Evolutionary conservation across 1,140 invertebrate genomes (phyloP).

Genomic region (Saxidomus purpurata): DNA sequence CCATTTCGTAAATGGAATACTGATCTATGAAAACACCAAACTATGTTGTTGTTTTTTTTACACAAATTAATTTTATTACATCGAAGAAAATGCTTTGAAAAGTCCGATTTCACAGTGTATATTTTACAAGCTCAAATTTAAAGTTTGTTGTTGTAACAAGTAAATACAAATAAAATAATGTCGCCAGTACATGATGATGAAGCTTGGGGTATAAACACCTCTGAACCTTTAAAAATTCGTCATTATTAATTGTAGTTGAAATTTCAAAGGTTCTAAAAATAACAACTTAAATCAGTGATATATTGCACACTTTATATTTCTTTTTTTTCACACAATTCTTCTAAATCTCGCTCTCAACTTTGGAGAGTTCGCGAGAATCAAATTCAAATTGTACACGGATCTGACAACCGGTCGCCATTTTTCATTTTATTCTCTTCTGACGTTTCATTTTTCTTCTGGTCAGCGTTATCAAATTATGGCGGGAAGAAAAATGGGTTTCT

Average conservation of each 20-base stretch:
- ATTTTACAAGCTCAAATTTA: too few relatives aligned
- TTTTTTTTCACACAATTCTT: not conserved
- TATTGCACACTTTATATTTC: not conserved
- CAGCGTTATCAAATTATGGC: conserved; percentile 69
- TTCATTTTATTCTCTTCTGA: conserved; percentile 63
- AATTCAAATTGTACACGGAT: conserved; percentile 62
- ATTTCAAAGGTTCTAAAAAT: conserved; percentile 9
- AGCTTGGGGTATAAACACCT: too few relatives aligned
- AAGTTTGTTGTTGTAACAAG: too few relatives aligned
- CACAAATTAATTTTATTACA: too few relatives aligned
- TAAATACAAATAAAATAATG: too few relatives aligned
- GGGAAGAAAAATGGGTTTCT: conserved; percentile 64
- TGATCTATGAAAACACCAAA: too few relatives aligned
- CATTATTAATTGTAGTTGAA: too few relatives aligned
- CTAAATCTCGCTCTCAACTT: not conserved
- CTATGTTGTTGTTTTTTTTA: too few relatives aligned
- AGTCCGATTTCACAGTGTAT: too few relatives aligned
- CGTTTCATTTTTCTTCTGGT: conserved; percentile 69
- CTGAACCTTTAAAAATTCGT: not conserved
- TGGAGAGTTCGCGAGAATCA: conserved; percentile 47
- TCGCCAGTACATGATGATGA: too few relatives aligned
- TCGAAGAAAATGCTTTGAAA: too few relatives aligned
- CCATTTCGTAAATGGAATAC: too few relatives aligned
- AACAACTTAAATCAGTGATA: conserved; percentile 27
- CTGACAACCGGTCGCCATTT: conserved; percentile 58